Percentiles rank a stretch among this genome's conserved stretches.
These are phyloP conservation scores for Esox niger DNA, from an alignment of 2,113 vertebrate genomes.

Conservation along the genomic window DNA sequence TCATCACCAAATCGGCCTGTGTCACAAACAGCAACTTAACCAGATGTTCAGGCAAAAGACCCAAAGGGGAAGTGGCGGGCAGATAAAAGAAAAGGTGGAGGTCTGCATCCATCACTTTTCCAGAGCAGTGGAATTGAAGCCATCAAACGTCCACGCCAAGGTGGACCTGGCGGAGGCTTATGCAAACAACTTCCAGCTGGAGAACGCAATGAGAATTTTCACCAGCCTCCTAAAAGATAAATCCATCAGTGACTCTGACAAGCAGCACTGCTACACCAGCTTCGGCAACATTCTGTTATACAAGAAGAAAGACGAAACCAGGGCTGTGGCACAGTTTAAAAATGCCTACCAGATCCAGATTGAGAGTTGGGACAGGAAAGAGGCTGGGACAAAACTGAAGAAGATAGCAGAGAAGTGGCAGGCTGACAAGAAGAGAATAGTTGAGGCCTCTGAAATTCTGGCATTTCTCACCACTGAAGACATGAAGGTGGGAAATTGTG, in stretches of 20 bases:
- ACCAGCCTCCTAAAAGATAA: slow-evolving; percentile 11
- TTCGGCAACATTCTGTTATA: slow-evolving; percentile 34
- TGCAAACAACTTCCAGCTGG: slow-evolving; percentile 15
- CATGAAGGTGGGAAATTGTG: slow-evolving; percentile 3
- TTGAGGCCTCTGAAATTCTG: slow-evolving; percentile 32
- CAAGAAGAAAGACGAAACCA: slow-evolving; percentile 22
- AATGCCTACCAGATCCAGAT: slow-evolving; percentile 24
- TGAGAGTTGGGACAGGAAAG: slow-evolving; percentile 9
- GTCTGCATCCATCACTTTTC: not conserved
- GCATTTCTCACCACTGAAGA: slow-evolving; percentile 27
- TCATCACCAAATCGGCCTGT: slow-evolving; percentile 53
- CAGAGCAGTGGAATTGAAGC: slow-evolving; percentile 13
- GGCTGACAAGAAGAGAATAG: not conserved
- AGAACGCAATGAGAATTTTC: slow-evolving; percentile 42
- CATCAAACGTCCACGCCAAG: slow-evolving; percentile 10
- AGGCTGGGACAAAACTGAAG: slow-evolving; percentile 30
- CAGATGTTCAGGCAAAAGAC: slow-evolving; percentile 1
- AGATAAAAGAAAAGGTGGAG: not conserved
- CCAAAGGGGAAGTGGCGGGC: not conserved
- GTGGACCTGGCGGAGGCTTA: slow-evolving; percentile 38
- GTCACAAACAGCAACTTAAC: slow-evolving; percentile 35
- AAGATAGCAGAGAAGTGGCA: slow-evolving; percentile 24
- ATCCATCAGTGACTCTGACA: slow-evolving; percentile 20
- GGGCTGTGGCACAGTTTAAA: slow-evolving; percentile 33
- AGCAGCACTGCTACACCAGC: slow-evolving; percentile 23